phyloP scores from a whole-genome alignment of 1,140 invertebrate species.

The Anastrepha obliqua region DNA sequence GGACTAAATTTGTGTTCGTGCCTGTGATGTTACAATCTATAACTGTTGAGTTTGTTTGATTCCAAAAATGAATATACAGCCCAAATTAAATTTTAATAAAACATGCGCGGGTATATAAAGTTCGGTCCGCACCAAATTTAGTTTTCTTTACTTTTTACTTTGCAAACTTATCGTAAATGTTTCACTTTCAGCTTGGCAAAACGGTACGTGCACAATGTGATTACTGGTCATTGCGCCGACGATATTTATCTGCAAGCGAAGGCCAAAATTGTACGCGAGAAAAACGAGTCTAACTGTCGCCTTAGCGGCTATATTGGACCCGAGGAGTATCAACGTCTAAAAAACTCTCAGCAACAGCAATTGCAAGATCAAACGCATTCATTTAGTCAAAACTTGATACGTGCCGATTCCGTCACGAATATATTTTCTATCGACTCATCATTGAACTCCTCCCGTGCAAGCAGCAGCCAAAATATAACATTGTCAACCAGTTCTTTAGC shows the following conservation, averaged over 20 bases:
- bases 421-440: background rate
- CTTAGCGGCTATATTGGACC: conserved; percentile 72
- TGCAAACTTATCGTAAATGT: background rate
- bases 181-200: conserved; percentile 75
- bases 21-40: no score
- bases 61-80: background rate
- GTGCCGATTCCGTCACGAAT: background rate
- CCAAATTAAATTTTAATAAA: no score
- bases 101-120: no score
- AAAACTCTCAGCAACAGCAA: conserved; percentile 57
- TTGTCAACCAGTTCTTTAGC: conserved; percentile 33
- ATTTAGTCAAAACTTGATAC: conserved; percentile 60
- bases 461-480: background rate
- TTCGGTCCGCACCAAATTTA: no score
- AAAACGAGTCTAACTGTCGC: conserved; percentile 62
- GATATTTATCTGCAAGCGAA: conserved; percentile 74
- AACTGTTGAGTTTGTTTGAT: background rate
- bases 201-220: conserved; percentile 77
- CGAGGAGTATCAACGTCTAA: conserved; percentile 69
- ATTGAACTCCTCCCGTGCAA: conserved; percentile 42
- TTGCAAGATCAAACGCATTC: conserved; percentile 64
- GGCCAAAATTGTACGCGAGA: conserved; percentile 65
- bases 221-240: conserved; percentile 76
- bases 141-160: background rate
- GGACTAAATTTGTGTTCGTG: no score